A percentile compares a stretch with the other conserved stretches of the same genome.
phyloP scores from a whole-genome alignment of 2,888 invertebrate genomes.

The Isoperla grammatica region DNA sequence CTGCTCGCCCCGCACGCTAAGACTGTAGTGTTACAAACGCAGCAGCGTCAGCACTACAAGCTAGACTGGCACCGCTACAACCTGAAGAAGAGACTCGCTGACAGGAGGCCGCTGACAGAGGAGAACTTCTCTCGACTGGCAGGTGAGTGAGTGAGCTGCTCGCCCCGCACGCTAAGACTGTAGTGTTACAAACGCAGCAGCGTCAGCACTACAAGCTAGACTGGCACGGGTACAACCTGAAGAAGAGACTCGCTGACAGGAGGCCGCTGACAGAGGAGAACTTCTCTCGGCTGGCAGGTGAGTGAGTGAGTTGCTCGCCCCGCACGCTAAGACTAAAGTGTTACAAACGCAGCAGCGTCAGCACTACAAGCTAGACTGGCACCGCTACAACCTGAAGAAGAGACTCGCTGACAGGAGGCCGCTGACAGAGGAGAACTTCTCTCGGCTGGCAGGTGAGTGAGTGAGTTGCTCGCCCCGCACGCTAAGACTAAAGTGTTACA shows the following conservation, averaged over 20 bases:
- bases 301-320: no score
- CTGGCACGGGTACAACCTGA: conserved; percentile 81
- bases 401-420: conserved; percentile 54
- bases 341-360: conserved; percentile 60
- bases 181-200: no score
- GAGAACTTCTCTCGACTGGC: conserved; percentile 52
- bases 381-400: conserved; percentile 69
- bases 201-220: conserved; percentile 74
- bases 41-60: conserved; percentile 71
- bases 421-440: conserved; percentile 54
- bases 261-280: conserved; percentile 50
- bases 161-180: no score
- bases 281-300: conserved; percentile 50
- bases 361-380: conserved; percentile 85
- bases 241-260: conserved; percentile 56
- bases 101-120: conserved; percentile 49
- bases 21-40: no score
- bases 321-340: no score
- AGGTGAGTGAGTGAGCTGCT: no score
- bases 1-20: no score
- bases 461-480: no score
- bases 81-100: conserved; percentile 61
- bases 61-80: conserved; percentile 84
- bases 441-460: conserved; percentile 46
- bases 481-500: no score